phyloP scores from a whole-genome alignment of 37 sponge, comb jelly and placozoan genomes.

The Haliclona indistincta region DNA sequence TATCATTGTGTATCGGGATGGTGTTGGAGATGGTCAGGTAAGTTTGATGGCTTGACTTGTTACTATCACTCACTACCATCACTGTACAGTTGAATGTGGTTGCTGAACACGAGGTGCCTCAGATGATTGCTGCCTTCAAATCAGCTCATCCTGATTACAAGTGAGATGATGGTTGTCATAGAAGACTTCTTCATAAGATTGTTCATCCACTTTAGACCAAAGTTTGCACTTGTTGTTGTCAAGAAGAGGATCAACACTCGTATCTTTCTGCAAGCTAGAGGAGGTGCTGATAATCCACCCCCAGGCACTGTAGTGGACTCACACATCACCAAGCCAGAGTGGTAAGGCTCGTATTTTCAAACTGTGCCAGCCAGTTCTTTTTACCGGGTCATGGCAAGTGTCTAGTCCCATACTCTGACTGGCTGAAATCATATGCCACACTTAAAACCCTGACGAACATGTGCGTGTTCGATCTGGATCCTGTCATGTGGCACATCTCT shows the following conservation, averaged over 20 bases:
- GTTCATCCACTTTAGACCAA: conserved; percentile 45
- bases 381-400: no score
- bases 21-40: conserved; percentile 96
- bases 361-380: no score
- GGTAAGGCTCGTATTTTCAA: conserved; percentile 38
- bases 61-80: neutral
- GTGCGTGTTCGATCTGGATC: neutral
- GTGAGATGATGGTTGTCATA: conserved; percentile 4
- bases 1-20: conserved; percentile 94
- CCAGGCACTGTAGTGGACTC: conserved; percentile 94
- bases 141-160: conserved; percentile 34
- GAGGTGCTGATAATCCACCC: conserved; percentile 70
- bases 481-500: neutral
- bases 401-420: neutral
- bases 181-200: neutral
- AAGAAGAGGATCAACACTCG: conserved; percentile 93
- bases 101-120: conserved; percentile 76
- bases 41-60: neutral
- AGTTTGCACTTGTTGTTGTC: conserved; percentile 89
- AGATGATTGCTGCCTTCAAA: conserved; percentile 61
- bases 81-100: conserved; percentile 44
- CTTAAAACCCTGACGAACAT: neutral
- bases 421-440: neutral
- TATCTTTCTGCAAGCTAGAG: conserved; percentile 42
- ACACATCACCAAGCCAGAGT: conserved; percentile 79